Percentiles rank a stretch among this genome's conserved stretches.
Conservation (phyloP, 2,888 invertebrate species). For the Dascillus cervinus region DNA sequence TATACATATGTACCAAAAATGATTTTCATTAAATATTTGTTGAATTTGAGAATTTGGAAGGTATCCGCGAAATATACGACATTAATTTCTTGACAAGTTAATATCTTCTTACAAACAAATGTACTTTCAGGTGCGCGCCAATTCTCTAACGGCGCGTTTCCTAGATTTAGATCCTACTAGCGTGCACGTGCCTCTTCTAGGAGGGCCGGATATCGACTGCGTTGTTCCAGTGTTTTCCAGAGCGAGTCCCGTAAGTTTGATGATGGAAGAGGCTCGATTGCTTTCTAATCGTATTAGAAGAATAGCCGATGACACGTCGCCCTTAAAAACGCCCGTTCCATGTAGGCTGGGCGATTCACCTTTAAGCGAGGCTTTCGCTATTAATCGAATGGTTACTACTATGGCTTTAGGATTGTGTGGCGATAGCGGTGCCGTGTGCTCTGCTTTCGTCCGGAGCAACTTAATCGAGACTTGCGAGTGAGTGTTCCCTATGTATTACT, state of each 20-base stretch:
- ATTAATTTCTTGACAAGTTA: too few relatives aligned
- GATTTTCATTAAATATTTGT: too few relatives aligned
- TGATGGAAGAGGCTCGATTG: constrained; percentile 27
- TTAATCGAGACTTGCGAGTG: constrained; percentile 31
- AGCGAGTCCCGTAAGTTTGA: constrained; percentile 43
- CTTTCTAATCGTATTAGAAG: constrained; percentile 4
- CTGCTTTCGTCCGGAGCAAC: constrained; percentile 32
- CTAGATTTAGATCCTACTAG: constrained; percentile 49
- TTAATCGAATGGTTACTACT: constrained; percentile 32
- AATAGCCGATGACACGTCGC: background rate
- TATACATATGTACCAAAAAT: too few relatives aligned
- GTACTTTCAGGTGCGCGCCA: constrained; percentile 45
- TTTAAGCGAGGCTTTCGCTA: constrained; percentile 27
- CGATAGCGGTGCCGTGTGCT: constrained; percentile 26
- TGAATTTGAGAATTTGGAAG: too few relatives aligned
- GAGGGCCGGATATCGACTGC: constrained; percentile 58
- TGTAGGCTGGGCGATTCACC: constrained; percentile 7
- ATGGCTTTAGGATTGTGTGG: constrained; percentile 36
- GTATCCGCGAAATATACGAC: too few relatives aligned
- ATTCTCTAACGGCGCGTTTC: constrained; percentile 53
- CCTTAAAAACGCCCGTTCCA: background rate
- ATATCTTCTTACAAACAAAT: too few relatives aligned
- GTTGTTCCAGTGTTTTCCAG: constrained; percentile 59
- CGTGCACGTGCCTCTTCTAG: constrained; percentile 55
- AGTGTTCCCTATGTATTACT: too few relatives aligned